These are phyloP conservation scores for Sarcophaga peregrina DNA, from an alignment of 1,140 invertebrate species.

Conservation along the genomic window DNA sequence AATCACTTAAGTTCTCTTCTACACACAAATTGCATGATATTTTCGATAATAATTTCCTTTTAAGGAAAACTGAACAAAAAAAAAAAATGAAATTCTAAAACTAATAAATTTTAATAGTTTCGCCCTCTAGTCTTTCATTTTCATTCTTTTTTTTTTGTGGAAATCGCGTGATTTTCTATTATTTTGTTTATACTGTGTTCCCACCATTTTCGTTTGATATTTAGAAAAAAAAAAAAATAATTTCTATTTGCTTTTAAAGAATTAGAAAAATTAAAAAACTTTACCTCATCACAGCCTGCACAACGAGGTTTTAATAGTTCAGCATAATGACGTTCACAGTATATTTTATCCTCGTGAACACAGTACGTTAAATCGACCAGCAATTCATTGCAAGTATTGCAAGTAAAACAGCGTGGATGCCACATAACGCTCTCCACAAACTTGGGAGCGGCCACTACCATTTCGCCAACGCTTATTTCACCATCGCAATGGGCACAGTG, in stretches of 20 bases:
- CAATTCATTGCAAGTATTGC: slow-evolving; percentile 84
- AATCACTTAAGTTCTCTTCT: no score
- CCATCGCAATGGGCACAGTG: slow-evolving; percentile 70
- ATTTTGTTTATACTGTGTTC: neutral
- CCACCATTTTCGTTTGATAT: neutral
- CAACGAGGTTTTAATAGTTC: slow-evolving; percentile 92
- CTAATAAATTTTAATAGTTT: no score
- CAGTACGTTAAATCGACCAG: slow-evolving; percentile 95
- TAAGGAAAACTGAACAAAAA: no score
- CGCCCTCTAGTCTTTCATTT: no score
- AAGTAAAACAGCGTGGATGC: slow-evolving; percentile 91
- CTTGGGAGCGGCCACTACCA: slow-evolving; percentile 69
- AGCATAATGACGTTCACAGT: slow-evolving; percentile 94
- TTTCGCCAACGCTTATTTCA: slow-evolving; percentile 68
- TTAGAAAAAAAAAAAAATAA: neutral
- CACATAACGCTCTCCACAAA: slow-evolving; percentile 74
- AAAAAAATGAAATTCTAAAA: no score
- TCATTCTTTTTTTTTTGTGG: no score
- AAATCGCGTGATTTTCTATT: neutral
- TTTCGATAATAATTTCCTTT: no score
- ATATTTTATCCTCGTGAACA: slow-evolving; percentile 84
- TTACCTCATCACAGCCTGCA: slow-evolving; percentile 94
- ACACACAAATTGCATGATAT: no score
- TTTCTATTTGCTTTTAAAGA: no score
- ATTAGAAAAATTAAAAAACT: slow-evolving; percentile 63